Evolutionary conservation across 1,140 invertebrate species (phyloP), one percentile per base, ranked within the genome.

Genomic region (Penaeus vannamei): DNA sequence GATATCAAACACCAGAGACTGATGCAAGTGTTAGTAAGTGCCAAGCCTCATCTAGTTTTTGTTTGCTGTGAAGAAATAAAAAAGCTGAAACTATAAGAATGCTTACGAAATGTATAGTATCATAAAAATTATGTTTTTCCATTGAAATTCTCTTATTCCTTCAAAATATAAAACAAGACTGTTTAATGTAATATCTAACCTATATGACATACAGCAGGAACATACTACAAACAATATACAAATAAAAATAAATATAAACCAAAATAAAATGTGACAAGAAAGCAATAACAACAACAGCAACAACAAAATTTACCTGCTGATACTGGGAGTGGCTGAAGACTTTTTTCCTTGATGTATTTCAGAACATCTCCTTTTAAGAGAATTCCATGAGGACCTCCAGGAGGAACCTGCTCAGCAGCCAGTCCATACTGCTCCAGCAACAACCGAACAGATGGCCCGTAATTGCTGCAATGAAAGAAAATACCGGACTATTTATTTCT

Each of bases 361-460:
- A 96, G 92, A 46, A 96, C 94, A 92, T 96, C 96, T 80, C 94
- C 94, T 93, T 96, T 96, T 14, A 96, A 91, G 10, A 96, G 91
- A 86, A 93, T 93, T 91, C 95, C 95, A 66, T 94, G 92, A 46
- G 94, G 94, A 8, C 96, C 96, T 82, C 94, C 94, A 22, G 94
- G 93, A 85, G 93, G 93, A 5, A 96, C 92, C 32, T 94, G 91
- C 8, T 91, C 92, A 29, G 93, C 92, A 88, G 93, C 93, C 14
- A 96, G 91, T 12, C 93, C 94, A 92, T 95, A 96, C 91, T 95
- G 94, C 90, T 95, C 93, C 22, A 96, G 91, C 22, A 96, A 92
- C 91, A 94, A 93, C 84, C 94, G 94, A 4, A 95, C 95, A 62
- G 95, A 95, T 80, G 96, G 95, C 60, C 95, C 95, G 29, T 93